Conservation (phyloP, 1,140 invertebrate species). For the Scylla paramamosain region DNA sequence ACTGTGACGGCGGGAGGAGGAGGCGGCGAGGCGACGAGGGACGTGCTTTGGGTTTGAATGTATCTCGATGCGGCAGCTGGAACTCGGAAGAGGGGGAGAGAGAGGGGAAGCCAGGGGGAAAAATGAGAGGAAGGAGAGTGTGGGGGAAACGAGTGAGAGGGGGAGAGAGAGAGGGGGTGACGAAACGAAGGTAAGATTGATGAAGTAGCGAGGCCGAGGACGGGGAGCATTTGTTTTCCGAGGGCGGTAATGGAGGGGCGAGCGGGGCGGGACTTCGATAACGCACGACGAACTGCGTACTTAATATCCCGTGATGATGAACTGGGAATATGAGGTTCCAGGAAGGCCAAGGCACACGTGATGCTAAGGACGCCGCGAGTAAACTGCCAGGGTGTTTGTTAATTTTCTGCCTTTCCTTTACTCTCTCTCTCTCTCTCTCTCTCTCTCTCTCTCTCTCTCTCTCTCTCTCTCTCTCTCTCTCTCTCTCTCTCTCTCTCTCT, state of each 20-base stretch:
- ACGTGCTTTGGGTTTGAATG: too few relatives aligned
- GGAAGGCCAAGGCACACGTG: too few relatives aligned
- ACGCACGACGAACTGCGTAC: background rate
- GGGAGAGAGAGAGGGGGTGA: constrained; percentile 42
- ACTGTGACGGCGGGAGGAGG: too few relatives aligned
- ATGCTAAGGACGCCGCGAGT: too few relatives aligned
- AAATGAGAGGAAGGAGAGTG: background rate
- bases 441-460: constrained; percentile 17
- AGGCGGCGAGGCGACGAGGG: too few relatives aligned
- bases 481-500: background rate
- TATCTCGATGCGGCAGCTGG: too few relatives aligned
- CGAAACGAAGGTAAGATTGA: constrained; percentile 49
- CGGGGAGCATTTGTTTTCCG: constrained; percentile 25
- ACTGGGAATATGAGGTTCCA: background rate
- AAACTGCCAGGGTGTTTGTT: background rate
- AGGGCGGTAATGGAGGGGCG: constrained; percentile 26
- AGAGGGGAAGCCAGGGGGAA: background rate
- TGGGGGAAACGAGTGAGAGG: background rate
- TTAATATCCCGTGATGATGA: background rate
- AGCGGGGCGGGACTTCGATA: background rate
- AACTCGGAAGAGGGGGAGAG: background rate
- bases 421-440: constrained; percentile 17
- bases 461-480: background rate
- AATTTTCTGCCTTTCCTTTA: background rate
- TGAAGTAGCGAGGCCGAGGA: constrained; percentile 31